Evolutionary conservation across 2,113 vertebrate genomes (phyloP), one percentile per base, ranked within the genome.

Genomic region (Morphnarchus princeps): DNA sequence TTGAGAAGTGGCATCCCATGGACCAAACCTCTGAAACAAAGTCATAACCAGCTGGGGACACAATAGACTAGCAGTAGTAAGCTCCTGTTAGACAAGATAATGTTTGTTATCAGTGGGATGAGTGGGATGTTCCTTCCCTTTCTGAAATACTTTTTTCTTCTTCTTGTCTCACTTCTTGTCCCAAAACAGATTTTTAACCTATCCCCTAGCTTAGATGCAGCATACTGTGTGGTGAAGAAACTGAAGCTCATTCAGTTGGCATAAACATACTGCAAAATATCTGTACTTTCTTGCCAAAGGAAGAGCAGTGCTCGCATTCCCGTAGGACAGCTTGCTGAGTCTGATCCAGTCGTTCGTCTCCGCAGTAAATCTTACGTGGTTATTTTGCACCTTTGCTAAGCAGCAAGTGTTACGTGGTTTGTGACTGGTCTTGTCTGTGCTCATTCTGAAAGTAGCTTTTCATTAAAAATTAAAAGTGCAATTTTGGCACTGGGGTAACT

Each of bases 321-420:
- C 0, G 1, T 10, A 52, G 63, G 89, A 73, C 49, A 57, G 43
- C 45, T 73, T 69, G n/a, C 49, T 49, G 67, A 66, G 47, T 28
- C 3, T 4, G 19, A 77, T 61, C 28, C 63, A 57, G 26, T 86
- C 0, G 0, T 21, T 22, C 62, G 32, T 8, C 16, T 69, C 36
- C 2, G 5, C 77, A 77, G 4, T 8, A 17, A 19, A 22, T 82
- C 81, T 66, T 55, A n/a, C 0, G 0, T 45, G 38, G 59, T 11
- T 81, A n/a, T 76, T 88, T 69, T 72, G 40, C 43, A 61, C 62
- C n/a, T 85, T 85, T 0, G 0, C 59, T 40, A 36, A 70, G 69
- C 69, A 89, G 32, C 28, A 36, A 26, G 65, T 2, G 3, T 76
- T 81, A 43, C 0, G 0, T 78, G 45, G 55, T 45, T 76, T 78